Conservation (phyloP, 2,888 invertebrate species). For the Synanthedon myopaeformis region DNA sequence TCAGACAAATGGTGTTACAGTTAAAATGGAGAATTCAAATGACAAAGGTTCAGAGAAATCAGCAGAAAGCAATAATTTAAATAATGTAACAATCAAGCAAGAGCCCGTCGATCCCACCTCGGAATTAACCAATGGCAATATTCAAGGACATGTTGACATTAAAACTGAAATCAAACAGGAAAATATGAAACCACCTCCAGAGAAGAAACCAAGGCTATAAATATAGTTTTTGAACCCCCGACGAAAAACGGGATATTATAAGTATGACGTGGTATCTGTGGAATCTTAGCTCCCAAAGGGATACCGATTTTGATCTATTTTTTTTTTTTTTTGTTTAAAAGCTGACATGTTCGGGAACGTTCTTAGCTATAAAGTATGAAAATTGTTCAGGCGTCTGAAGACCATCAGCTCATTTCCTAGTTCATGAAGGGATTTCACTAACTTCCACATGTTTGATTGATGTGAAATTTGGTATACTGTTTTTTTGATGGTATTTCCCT, state of each 20-base stretch:
- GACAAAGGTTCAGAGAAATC: slow-evolving; percentile 49
- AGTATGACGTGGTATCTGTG: no score
- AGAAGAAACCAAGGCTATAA: slow-evolving; percentile 79
- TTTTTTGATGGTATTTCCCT: no score
- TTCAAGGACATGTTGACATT: slow-evolving; percentile 63
- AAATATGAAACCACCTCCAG: slow-evolving; percentile 88
- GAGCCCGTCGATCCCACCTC: slow-evolving; percentile 59
- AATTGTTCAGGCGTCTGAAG: no score
- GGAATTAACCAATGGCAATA: slow-evolving; percentile 54
- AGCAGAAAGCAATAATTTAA: slow-evolving; percentile 38
- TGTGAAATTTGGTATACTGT: no score
- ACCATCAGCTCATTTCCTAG: no score
- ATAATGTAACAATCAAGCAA: slow-evolving; percentile 58
- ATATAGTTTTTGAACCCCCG: slow-evolving; percentile 1
- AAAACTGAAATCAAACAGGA: slow-evolving; percentile 80
- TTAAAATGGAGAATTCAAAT: slow-evolving; percentile 50
- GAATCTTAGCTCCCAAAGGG: not conserved
- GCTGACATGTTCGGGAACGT: no score
- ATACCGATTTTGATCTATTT: not conserved
- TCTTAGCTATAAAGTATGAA: no score
- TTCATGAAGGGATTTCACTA: no score
- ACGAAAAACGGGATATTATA: not conserved
- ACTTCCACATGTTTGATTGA: no score
- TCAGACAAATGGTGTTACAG: slow-evolving; percentile 53
- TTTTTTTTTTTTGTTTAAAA: no score